Evolutionary conservation across 2,113 vertebrate genomes (phyloP), one percentile per base, ranked within the genome.

Genomic region (Vidua macroura): DNA sequence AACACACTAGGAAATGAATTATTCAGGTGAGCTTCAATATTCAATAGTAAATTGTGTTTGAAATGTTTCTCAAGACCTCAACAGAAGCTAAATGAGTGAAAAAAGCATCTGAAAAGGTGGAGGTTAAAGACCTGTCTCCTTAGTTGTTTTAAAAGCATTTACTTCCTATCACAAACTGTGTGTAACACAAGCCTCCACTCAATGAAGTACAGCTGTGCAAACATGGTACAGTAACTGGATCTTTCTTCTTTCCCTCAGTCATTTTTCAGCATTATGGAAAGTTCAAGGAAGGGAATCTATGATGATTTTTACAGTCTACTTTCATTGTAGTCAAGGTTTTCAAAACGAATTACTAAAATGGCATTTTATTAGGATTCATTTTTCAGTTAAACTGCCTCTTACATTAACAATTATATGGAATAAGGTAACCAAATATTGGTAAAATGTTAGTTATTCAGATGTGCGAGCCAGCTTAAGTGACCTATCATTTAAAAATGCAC

Each of bases 181-280:
- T 96, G 98, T 97, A 97, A 95, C 97, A 97, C 97, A 98, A 98
- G 93, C 95, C 96, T 93, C 83, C n/a, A 88, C 93, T 97, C 96
- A 95, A 97, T 97, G 96, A 97, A 97, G 76, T 90, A 94, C 97
- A 99, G 98, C 99, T 99, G 98, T 98, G 97, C 96, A 99, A 99
- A 99, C 98, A 99, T 74, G 56, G 92, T 83, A 96, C 82, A 70
- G 96, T 97, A 96, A 97, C 95, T 95, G 92, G 96, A 98, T 97
- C 97, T 96, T 88, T 93, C 66, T 90, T 95, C 86, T 94, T 95
- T 89, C 86, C 70, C 80, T 95, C 96, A 86, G 81, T 81, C 95
- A 95, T 92, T 97, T 97, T 97, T 93, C 83, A 97, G 94, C 87
- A 96, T 88, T 95, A 66, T 90, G 86, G 87, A 97, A 97, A 98